A percentile compares a stretch with the other conserved stretches of the same genome.
phyloP scores from a whole-genome alignment of 1,140 invertebrate species.

The Bombus impatiens region DNA sequence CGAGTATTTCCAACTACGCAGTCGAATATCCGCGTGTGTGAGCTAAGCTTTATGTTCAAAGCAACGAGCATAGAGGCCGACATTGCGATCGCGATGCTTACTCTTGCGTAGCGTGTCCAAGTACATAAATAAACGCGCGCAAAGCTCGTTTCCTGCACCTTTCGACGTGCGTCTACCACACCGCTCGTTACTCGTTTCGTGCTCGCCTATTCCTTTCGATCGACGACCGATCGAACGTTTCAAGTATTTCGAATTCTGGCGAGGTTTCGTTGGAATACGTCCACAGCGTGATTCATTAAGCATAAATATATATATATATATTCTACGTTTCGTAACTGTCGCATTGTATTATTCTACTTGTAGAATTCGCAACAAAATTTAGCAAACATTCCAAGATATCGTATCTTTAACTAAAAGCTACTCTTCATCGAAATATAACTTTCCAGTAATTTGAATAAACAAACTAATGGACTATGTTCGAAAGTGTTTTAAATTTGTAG shows the following conservation, averaged over 20 bases:
- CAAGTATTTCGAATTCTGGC: background rate
- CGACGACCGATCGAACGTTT: background rate
- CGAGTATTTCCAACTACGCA: background rate
- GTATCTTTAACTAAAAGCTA: too few species aligned
- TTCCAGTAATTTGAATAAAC: too few species aligned
- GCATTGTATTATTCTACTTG: too few species aligned
- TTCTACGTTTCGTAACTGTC: too few species aligned
- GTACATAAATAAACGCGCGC: conserved; percentile 67
- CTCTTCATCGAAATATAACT: too few species aligned
- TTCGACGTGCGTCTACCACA: conserved; percentile 35
- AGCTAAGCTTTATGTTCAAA: conserved; percentile 45
- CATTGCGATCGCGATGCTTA: conserved; percentile 71
- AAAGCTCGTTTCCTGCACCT: conserved; percentile 66
- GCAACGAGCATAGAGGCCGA: conserved; percentile 47
- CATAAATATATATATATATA: too few species aligned
- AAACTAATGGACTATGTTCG: too few species aligned
- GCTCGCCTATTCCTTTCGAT: background rate
- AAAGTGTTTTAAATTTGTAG: too few species aligned
- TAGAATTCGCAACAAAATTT: too few species aligned
- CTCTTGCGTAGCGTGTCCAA: conserved; percentile 64
- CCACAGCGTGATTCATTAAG: too few species aligned
- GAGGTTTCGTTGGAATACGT: background rate
- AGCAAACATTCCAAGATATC: too few species aligned
- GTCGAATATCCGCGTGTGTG: conserved; percentile 8
- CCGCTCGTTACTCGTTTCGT: background rate